Evolutionary conservation across 2,113 vertebrate species (phyloP).

Genomic region (Thryonomys swinderianus): DNA sequence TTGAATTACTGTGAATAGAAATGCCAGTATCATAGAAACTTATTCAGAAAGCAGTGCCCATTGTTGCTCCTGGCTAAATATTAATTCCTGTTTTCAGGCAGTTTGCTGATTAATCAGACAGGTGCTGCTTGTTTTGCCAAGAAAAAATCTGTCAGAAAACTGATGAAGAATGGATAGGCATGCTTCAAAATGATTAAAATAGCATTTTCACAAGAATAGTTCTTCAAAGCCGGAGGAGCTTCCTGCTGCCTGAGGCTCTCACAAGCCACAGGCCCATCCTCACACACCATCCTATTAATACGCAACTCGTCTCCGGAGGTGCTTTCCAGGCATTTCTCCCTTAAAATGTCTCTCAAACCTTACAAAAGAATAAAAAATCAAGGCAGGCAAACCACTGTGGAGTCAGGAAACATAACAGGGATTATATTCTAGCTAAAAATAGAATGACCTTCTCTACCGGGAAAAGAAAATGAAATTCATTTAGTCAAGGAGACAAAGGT

Average conservation of each 20-base stretch:
- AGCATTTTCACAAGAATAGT: slow-evolving; percentile 36
- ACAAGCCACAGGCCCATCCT: not conserved
- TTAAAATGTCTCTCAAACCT: slow-evolving; percentile 19
- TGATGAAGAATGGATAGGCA: slow-evolving; percentile 54
- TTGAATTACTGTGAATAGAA: slow-evolving; percentile 66
- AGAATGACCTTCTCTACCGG: slow-evolving; percentile 62
- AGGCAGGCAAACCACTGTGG: slow-evolving; percentile 33
- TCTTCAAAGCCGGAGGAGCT: slow-evolving; percentile 44
- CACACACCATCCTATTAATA: not conserved
- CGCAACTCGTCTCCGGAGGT: not conserved
- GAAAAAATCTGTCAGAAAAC: slow-evolving; percentile 65
- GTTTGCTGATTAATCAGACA: slow-evolving; percentile 70
- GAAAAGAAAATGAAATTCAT: slow-evolving; percentile 67
- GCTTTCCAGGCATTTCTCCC: not conserved
- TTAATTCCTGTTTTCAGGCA: slow-evolving; percentile 75
- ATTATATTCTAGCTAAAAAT: slow-evolving; percentile 75
- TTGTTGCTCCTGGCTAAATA: slow-evolving; percentile 55
- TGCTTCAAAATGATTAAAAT: slow-evolving; percentile 73
- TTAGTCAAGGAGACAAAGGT: slow-evolving; percentile 69
- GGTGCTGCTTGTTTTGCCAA: slow-evolving; percentile 54
- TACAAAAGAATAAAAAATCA: slow-evolving; percentile 63
- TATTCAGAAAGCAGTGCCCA: slow-evolving; percentile 76
- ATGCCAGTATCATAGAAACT: slow-evolving; percentile 69
- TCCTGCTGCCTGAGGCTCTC: not conserved
- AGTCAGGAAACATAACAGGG: slow-evolving; percentile 16